phyloP scores from a whole-genome alignment of 2,888 invertebrate species.

The Ophraella communa region DNA sequence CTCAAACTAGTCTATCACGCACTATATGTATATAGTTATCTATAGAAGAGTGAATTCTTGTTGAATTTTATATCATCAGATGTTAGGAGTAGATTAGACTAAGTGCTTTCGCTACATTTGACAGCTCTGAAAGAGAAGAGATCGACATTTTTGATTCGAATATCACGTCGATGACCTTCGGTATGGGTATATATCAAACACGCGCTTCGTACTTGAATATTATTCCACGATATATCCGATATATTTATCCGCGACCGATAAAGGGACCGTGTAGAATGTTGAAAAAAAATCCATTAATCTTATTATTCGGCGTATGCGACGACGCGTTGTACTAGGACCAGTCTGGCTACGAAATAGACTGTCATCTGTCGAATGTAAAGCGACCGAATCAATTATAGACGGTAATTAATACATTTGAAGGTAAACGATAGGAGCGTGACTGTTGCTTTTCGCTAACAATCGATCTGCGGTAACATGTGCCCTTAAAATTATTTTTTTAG shows the following conservation, averaged over 20 bases:
- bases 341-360: background rate
- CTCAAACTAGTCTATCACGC: constrained; percentile 25
- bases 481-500: background rate
- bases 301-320: background rate
- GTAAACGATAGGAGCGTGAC: constrained; percentile 57
- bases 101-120: constrained; percentile 37
- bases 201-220: background rate
- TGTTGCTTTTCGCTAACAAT: constrained; percentile 49
- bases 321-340: background rate
- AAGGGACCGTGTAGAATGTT: no score
- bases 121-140: constrained; percentile 38
- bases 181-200: background rate
- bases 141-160: constrained; percentile 31
- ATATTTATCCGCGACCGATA: no score
- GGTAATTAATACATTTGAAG: constrained; percentile 56
- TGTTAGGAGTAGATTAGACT: constrained; percentile 36
- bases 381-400: constrained; percentile 49
- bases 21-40: constrained; percentile 2
- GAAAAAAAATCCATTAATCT: no score
- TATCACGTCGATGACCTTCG: constrained; percentile 29
- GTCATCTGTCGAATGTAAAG: constrained; percentile 34
- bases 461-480: constrained; percentile 35
- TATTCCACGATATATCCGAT: no score
- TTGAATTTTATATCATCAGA: constrained; percentile 35
- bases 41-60: constrained; percentile 31